Base-by-base conservation (phyloP, 1,140 invertebrate species). In the Lordiphosa mommai region DNA sequence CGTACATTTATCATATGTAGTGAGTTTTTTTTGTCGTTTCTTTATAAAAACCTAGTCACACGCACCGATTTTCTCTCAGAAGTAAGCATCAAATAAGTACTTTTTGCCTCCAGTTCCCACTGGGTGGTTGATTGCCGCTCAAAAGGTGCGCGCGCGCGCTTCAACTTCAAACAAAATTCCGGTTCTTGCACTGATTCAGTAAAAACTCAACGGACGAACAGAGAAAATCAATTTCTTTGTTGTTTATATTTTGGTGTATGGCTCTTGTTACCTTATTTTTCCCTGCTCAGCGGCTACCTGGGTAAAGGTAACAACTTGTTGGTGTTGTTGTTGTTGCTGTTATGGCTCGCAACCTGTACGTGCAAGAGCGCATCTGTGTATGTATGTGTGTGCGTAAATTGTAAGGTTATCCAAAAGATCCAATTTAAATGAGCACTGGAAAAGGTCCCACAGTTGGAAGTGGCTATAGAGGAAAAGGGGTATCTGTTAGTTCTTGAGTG, bases 201-300 rank as follows among this genome's bases (percentile, higher is more conserved):
- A 69, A 60, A 65, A 69, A 55, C 60, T 65, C 55, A 55, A n/a
- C 55, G 53, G 49, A 50, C 55, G 70, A 60, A 70, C 65, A 82
- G 76, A 71, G 77, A 84, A 82, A 82, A 82, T 82, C 77, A 82
- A 82, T 82, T 82, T 84, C 67, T 61, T 82, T 82, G 76, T 77
- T 79, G 61, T 47, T 53, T 63, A 61, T 69, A 74, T 57, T 56
- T 61, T 61, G 57, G 16, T 52, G 14, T 47, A n/a, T 47, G 27
- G 17, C 47, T 52, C 48, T 80, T 64, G 52, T 79, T 79, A 57
- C 65, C 64, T 71, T 60, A 20, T 52, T 61, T 32, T 60, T 37
- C 10, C 48, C 44, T 63, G 23, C 46, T 57, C 33, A 20, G 8
- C 56, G 14, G 34, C 70, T 79, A 79, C 74, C 74, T 79, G 70